Conservation (phyloP, 1,140 invertebrate genomes). For the Drosophila subobscura region DNA sequence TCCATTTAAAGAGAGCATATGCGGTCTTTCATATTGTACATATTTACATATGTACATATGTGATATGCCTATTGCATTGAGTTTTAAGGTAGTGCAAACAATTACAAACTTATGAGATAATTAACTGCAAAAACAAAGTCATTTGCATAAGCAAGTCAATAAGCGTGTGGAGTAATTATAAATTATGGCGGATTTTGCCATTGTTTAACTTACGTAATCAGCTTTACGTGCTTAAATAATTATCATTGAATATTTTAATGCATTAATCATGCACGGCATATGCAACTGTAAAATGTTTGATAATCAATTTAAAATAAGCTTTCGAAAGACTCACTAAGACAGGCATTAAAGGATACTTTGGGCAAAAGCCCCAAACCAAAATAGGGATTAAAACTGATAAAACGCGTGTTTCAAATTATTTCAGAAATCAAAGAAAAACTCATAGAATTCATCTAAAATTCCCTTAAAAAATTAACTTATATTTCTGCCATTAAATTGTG, state of each 20-base stretch:
- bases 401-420: not conserved
- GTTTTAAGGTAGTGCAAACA: conserved; percentile 44
- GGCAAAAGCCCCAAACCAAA: too few relatives aligned
- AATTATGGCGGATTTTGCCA: conserved; percentile 60
- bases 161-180: conserved; percentile 59
- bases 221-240: conserved; percentile 63
- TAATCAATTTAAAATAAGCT: not conserved
- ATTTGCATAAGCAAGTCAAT: conserved; percentile 72
- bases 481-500: too few relatives aligned
- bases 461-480: too few relatives aligned
- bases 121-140: conserved; percentile 58
- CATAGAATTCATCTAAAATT: too few relatives aligned
- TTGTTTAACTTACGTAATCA: conserved; percentile 63
- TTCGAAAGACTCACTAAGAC: too few relatives aligned
- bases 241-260: conserved; percentile 49
- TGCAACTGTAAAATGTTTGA: conserved; percentile 2
- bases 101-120: conserved; percentile 64
- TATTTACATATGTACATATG: too few relatives aligned
- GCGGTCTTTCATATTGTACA: not conserved
- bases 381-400: too few relatives aligned
- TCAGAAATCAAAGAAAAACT: too few relatives aligned
- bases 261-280: conserved; percentile 44
- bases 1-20: conserved; percentile 21
- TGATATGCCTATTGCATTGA: conserved; percentile 17
- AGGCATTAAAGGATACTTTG: not conserved